Evolutionary conservation across 2,113 vertebrate genomes (phyloP).

Genomic region (Erythrolamprus reginae): DNA sequence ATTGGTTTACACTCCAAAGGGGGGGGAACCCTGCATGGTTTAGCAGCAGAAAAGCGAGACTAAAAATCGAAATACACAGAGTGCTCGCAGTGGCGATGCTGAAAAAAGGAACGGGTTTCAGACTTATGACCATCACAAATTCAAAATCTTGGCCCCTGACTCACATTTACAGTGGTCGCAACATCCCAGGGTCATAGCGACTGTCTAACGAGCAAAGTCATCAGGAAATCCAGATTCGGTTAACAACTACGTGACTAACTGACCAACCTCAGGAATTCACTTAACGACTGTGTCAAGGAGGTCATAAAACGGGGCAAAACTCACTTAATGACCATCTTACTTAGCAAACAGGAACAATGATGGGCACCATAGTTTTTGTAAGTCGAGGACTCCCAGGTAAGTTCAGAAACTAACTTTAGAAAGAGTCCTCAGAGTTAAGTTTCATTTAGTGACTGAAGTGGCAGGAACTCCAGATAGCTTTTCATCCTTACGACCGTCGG

Average conservation of each 20-base stretch:
- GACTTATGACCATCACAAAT: not conserved
- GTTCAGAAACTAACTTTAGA: no score
- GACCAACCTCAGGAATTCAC: not conserved
- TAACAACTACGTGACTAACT: not conserved
- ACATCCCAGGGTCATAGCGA: not conserved
- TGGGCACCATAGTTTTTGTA: accelerated
- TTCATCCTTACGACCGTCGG: no score
- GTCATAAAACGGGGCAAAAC: not conserved
- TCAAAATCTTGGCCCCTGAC: not conserved
- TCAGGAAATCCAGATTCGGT: not conserved
- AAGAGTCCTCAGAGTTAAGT: not conserved
- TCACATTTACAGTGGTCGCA: accelerated
- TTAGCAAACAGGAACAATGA: accelerated
- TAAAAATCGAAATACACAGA: not conserved
- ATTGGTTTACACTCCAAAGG: not conserved
- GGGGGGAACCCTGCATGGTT: no score
- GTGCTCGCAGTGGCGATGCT: not conserved
- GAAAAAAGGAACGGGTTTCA: no score
- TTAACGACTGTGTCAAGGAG: not conserved
- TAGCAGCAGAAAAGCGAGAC: no score
- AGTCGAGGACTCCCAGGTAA: not conserved
- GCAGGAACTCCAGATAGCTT: accelerated
- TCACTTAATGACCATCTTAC: not conserved
- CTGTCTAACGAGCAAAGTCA: no score
- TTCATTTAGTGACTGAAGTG: not conserved